A percentile compares a stretch with the other conserved stretches of the same genome.
Evolutionary conservation across 2,888 invertebrate genomes (phyloP).

Genomic region (Trichacis sp.): DNA sequence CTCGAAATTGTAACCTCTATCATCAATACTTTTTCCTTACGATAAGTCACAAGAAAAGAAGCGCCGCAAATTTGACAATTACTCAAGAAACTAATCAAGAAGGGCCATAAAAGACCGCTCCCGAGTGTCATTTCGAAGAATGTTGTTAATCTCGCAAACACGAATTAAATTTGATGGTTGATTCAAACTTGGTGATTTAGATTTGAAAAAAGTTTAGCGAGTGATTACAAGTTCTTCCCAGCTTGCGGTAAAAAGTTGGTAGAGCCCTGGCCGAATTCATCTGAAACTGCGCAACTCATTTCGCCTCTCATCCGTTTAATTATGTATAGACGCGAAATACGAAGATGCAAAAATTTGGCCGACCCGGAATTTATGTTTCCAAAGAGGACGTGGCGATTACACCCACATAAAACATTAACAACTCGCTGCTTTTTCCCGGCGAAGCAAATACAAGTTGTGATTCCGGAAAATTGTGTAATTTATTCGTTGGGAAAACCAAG

Average conservation of each 20-base stretch:
- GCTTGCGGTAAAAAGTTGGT: slow-evolving; percentile 31
- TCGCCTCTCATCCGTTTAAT: background rate
- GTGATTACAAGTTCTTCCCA: slow-evolving; percentile 28
- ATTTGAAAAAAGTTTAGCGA: slow-evolving; percentile 34
- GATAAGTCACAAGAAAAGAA: too few relatives aligned
- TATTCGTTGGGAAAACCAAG: too few relatives aligned
- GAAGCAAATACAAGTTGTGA: too few relatives aligned
- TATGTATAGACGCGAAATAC: background rate
- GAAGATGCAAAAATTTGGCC: background rate
- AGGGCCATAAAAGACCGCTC: too few relatives aligned
- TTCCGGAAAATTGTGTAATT: too few relatives aligned
- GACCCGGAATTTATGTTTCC: background rate
- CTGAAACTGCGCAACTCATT: slow-evolving; percentile 36
- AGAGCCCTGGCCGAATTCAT: slow-evolving; percentile 32
- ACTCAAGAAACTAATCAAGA: too few relatives aligned
- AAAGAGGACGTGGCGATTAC: background rate
- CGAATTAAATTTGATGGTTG: slow-evolving; percentile 37
- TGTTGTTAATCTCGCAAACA: slow-evolving; percentile 25
- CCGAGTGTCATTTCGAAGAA: too few relatives aligned
- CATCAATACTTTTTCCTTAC: too few relatives aligned
- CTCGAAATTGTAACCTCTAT: too few relatives aligned
- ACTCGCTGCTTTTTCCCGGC: background rate
- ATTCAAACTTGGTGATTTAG: slow-evolving; percentile 39
- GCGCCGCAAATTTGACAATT: too few relatives aligned
- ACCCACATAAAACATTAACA: background rate